Evolutionary conservation across 2,888 invertebrate species (phyloP), one percentile per base, ranked within the genome.

Genomic region (Cephus pulcher): DNA sequence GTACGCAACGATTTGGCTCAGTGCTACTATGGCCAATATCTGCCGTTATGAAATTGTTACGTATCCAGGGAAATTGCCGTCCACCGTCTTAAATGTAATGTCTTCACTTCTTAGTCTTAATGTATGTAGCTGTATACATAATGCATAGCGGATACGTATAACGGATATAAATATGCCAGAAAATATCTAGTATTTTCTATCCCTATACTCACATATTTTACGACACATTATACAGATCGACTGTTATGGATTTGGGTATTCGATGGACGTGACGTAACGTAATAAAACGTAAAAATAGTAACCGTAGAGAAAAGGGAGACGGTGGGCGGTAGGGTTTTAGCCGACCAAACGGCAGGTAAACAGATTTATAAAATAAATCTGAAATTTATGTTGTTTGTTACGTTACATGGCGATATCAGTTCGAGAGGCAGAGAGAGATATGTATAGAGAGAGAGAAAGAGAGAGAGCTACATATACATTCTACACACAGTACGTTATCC

Each of bases 1-100:
- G 86, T 89, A 90, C 88, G 87, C 87, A 87, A 88, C 87, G 87
- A 87, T 88, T 87, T 89, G 87, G 87, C 85, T 86, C 70, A 32
- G 15, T 12, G 34, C 71, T 71, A 71, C 71, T 32, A 56, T 9
- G 56, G 56, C 23, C 23, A 34, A 23, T 34, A 71, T 71, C 32
- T 71, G 71, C 71, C 71, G 23, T 23, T 34, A 34, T 34, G 32
- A 34, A 32, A 71, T 71, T 32, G 71, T 12, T 71, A n/a, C 71
- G 34, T 32, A 71, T 71, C 33, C 33, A 34, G 15, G 32, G 71
- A 71, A 71, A 71, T 71, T 71, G 71, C 32, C n/a, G 32, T 71
- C 33, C 12, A 23, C 71, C 71, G 33, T 12, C 33, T 71, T 56
- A 9, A 56, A 56, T 1, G 56, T 56, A 9, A 56, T 56, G 2